Percentiles rank a stretch among this genome's conserved stretches.
phyloP scores from a whole-genome alignment of 2,797 vertebrate species.

The Hyperoplus lanceolatus region DNA sequence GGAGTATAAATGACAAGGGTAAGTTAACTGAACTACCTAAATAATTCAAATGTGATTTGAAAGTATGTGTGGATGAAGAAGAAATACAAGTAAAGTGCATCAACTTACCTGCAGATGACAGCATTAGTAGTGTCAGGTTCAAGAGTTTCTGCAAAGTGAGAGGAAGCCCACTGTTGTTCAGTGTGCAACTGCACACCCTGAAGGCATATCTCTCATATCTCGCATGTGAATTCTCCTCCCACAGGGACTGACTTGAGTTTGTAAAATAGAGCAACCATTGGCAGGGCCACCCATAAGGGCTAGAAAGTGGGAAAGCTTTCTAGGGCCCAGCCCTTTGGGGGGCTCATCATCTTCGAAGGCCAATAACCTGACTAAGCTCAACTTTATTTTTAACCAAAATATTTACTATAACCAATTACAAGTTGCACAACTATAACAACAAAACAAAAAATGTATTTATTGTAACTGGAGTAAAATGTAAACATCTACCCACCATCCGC shows the following conservation, averaged over 20 bases:
- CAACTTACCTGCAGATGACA: constrained; percentile 52
- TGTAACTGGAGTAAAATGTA: no score
- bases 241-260: background rate
- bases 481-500: no score
- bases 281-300: no score
- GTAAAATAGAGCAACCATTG: background rate
- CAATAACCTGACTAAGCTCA: no score
- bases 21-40: background rate
- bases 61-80: background rate
- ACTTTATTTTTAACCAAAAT: no score
- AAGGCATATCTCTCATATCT: constrained; percentile 12
- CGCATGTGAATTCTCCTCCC: constrained; percentile 53
- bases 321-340: no score
- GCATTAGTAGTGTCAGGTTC: background rate
- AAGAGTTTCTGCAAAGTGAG: background rate
- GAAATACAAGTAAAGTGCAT: background rate
- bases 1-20: background rate
- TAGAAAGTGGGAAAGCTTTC: no score
- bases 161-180: background rate
- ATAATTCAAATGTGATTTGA: background rate
- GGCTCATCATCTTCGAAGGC: no score
- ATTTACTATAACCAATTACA: no score
- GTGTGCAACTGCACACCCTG: background rate
- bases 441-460: no score
- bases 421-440: no score